These are phyloP conservation scores for Misgurnus anguillicaudatus DNA, from an alignment of 2,113 vertebrate species.

Conservation along the genomic window DNA sequence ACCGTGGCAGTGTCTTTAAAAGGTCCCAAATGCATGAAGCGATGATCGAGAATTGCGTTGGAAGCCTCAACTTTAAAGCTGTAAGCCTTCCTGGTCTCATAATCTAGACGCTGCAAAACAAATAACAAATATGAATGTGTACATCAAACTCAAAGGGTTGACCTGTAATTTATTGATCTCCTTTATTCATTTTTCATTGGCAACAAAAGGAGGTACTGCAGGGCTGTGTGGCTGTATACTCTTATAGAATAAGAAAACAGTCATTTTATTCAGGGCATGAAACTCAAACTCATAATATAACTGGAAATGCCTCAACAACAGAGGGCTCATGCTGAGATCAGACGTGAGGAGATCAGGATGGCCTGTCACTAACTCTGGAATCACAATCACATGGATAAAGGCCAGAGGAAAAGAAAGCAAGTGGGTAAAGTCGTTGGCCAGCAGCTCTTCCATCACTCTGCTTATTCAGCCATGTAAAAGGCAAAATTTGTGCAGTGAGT, in stretches of 20 bases:
- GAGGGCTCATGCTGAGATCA: constrained; percentile 32
- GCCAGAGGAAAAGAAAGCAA: not conserved
- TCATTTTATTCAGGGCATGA: constrained; percentile 1
- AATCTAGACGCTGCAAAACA: constrained; percentile 81
- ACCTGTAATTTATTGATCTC: not conserved
- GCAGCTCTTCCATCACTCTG: constrained; percentile 13
- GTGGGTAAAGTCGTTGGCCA: constrained; percentile 20
- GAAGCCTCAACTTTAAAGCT: constrained; percentile 89
- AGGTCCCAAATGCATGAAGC: constrained; percentile 84
- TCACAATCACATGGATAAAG: constrained; percentile 8
- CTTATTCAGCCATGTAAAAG: constrained; percentile 40
- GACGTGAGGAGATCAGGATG: constrained; percentile 10
- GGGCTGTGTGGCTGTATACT: not conserved
- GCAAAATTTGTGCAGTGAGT: constrained; percentile 11
- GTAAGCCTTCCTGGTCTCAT: constrained; percentile 88
- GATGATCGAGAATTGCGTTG: constrained; percentile 83
- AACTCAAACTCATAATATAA: constrained; percentile 10
- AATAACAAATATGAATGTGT: not conserved
- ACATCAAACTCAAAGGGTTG: not conserved
- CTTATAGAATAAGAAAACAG: not conserved
- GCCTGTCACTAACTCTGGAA: constrained; percentile 3
- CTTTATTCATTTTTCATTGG: not conserved
- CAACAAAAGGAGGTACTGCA: not conserved
- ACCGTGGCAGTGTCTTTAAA: constrained; percentile 90
- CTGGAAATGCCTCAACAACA: constrained; percentile 8